Percentiles rank a stretch among this genome's conserved stretches.
Conservation (phyloP, 2,113 vertebrate genomes). For the Rhipidura dahli region DNA sequence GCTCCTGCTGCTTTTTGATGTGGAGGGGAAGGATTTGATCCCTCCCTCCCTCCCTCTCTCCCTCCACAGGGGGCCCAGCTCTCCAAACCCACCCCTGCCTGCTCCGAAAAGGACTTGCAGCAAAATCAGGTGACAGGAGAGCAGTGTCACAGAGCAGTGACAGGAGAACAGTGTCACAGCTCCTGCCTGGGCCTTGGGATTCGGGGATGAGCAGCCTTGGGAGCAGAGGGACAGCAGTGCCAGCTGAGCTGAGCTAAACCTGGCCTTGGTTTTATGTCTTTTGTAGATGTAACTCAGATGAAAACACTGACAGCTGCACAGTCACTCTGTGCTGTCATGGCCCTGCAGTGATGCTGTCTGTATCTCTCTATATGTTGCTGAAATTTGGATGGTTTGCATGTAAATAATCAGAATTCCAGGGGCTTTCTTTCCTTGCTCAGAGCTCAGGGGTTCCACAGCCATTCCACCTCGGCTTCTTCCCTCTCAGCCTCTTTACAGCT, state of each 20-base stretch:
- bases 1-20: not conserved
- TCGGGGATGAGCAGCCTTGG: rapidly evolving
- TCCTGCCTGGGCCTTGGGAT: not conserved
- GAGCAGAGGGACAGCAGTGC: not conserved
- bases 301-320: not conserved
- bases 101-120: not conserved
- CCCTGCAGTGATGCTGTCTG: rapidly evolving
- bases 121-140: not conserved
- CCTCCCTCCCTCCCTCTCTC: not conserved
- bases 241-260: not conserved
- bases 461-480: not conserved
- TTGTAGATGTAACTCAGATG: not conserved
- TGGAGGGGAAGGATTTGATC: not conserved
- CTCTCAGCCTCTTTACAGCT: not conserved
- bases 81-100: not conserved
- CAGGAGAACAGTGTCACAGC: not conserved
- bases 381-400: not conserved
- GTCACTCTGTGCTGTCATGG: rapidly evolving
- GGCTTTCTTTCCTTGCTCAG: not conserved
- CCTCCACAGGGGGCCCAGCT: not conserved
- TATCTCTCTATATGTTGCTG: rapidly evolving
- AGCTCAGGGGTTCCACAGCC: not conserved
- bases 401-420: not conserved
- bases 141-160: not conserved
- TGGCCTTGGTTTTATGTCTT: not conserved